Base-by-base conservation (phyloP, 1,140 invertebrate genomes). In the Dreissena rostriformis region DNA sequence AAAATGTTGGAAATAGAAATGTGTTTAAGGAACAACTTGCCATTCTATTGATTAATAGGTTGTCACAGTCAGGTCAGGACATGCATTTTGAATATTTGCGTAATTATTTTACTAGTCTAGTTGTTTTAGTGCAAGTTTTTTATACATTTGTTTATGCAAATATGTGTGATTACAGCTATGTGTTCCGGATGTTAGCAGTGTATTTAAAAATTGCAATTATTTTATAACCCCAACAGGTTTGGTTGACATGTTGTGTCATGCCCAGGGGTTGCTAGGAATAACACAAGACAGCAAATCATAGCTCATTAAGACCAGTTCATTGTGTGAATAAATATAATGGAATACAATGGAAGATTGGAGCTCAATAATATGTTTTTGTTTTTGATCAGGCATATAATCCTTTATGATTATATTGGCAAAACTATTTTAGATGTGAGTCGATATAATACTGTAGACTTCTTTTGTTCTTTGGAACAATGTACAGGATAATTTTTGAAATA, bases 401-500 rank as follows among this genome's bases (percentile, higher is more conserved):
- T 39, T 39, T 39, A 39, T 39, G 39, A 39, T 39, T 39, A 39
- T 39, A 39, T 39, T 39, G 39, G 39, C 39, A 39, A 65, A 19
- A 26, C 51, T 70, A 70, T 68, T 70, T 68, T 70, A 79, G 19
- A 24, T 19, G 49, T 49, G 63, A n/a, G 49, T n/a, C 29, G 51
- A 57, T 79, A 57, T 57, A 73, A 81, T 53, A 81, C 39, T 68
- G 71, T 73, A 51, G 79, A 81, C 73, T 22, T 63, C 26, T 81
- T 22, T 81, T 63, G 63, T 73, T 68, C 68, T 65, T 73, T 49
- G 71, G 52, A 66, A 68, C 66, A 29, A 68, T 74, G 65, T 72
- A 67, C 80, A 75, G 74, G 71, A 66, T 52, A 70, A 81, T 82
- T 74, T 65, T 82, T 82, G 80, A 68, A 82, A 82, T 82, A 74